These are phyloP conservation scores for Drosophila neotestacea DNA, from an alignment of 2,888 invertebrate genomes.

Conservation along the genomic window DNA sequence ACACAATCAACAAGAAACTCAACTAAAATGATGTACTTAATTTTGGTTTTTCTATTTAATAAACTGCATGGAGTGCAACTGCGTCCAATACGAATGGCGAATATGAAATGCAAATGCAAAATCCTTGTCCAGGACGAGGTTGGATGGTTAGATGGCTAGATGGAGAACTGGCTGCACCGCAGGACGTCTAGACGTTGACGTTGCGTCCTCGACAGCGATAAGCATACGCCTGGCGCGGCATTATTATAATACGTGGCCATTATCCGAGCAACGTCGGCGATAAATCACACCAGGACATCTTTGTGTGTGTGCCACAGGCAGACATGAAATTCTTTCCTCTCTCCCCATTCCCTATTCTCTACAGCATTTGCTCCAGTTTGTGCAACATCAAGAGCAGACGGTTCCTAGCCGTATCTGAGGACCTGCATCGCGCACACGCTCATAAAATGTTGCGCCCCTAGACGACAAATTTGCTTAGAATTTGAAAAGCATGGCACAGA, in stretches of 20 bases:
- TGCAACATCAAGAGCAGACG: slow-evolving; percentile 59
- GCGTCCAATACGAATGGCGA: slow-evolving; percentile 42
- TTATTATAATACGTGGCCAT: slow-evolving; percentile 81
- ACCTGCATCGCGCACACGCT: slow-evolving; percentile 75
- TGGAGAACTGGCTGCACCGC: slow-evolving; percentile 60
- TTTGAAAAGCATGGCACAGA: slow-evolving; percentile 74
- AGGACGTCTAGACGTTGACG: slow-evolving; percentile 80
- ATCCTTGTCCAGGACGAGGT: slow-evolving; percentile 45
- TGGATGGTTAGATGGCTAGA: neutral
- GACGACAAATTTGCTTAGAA: slow-evolving; percentile 79
- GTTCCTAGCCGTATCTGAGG: slow-evolving; percentile 63
- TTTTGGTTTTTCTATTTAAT: slow-evolving; percentile 72
- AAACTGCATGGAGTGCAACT: slow-evolving; percentile 64
- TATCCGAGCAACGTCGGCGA: slow-evolving; percentile 74
- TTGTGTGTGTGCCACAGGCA: slow-evolving; percentile 77
- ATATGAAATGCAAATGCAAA: slow-evolving; percentile 31
- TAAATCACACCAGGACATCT: slow-evolving; percentile 81
- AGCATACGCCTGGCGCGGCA: slow-evolving; percentile 77
- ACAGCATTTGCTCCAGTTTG: slow-evolving; percentile 24
- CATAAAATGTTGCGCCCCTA: slow-evolving; percentile 75
- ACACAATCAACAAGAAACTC: slow-evolving; percentile 59
- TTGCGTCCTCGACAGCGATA: slow-evolving; percentile 72
- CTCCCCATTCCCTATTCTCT: slow-evolving; percentile 19
- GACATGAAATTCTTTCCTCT: slow-evolving; percentile 37
- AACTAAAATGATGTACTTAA: slow-evolving; percentile 73